Evolutionary conservation across 2,113 vertebrate genomes (phyloP), one percentile per base, ranked within the genome.

Genomic region (Sander vitreus): DNA sequence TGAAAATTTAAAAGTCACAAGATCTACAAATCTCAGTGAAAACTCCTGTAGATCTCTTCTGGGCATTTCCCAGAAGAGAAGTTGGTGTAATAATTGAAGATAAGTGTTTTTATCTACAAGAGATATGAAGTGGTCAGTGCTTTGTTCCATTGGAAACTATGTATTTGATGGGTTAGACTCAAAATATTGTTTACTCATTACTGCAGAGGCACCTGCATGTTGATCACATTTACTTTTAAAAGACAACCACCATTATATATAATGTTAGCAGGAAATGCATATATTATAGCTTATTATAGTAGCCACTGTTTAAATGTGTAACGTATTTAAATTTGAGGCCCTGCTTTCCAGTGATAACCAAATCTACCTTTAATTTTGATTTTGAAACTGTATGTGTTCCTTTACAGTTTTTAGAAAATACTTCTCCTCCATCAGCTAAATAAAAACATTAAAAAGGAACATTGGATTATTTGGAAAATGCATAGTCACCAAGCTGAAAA

Each of bases 1-100:
- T 66, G 12, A 76, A 58, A 83, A 80, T 57, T 14, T 65, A 33
- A 57, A 62, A 77, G 45, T 85, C 69, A 85, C 75, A 72, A 57
- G 72, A 69, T 91, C 69, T 23, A 62, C 57, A 85, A 33, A 43
- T 57, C 21, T 53, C 23, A 10, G 3, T 50, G 53, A 71, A 59
- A 25, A 43, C n/a, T 36, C 36, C n/a, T n/a, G 19, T 51, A 36
- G n/a, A n/a, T 21, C 30, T 70, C 50, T n/a, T 3, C 21, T 53
- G 57, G 33, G 50, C 4, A 77, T 59, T 48, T 55, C 8, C 16
- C 39, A 36, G 10, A 21, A 69, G 27, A 19, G 5, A 70, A 60
- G 36, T n/a, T 64, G 43, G 21, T 58, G 27, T 3, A 2, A 18
- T 71, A 25, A 77, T 57, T 16, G 39, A 36, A 69, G 58, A 75